These are phyloP conservation scores for Spheniscus humboldti DNA, from an alignment of 2,797 vertebrate genomes.

Conservation along the genomic window DNA sequence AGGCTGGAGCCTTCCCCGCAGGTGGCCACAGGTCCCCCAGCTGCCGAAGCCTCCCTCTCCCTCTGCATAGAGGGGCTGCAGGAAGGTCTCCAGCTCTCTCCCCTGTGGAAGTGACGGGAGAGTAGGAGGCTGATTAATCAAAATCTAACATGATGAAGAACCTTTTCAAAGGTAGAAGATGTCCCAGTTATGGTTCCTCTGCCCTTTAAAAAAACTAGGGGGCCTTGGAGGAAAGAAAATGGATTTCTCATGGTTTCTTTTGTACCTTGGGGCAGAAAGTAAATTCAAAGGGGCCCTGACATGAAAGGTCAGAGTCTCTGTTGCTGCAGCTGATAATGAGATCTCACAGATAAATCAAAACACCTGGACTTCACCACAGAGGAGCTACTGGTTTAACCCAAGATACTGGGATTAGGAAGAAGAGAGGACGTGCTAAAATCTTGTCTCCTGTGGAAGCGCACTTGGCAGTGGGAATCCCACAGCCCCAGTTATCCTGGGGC, in stretches of 20 bases:
- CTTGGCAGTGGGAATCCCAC: background rate
- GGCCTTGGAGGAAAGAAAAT: constrained; percentile 26
- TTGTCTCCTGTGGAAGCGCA: background rate
- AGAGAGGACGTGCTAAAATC: background rate
- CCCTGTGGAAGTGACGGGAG: background rate
- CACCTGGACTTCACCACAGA: background rate
- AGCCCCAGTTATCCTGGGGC: rapidly evolving
- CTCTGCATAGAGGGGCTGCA: background rate
- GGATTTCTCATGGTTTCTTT: constrained; percentile 26
- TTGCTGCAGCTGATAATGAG: constrained; percentile 44
- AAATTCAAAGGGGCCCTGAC: constrained; percentile 53
- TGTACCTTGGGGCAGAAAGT: constrained; percentile 30
- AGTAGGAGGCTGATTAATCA: background rate
- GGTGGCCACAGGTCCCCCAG: background rate
- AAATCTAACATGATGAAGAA: background rate
- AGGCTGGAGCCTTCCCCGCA: background rate
- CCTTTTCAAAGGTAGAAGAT: background rate
- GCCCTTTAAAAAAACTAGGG: constrained; percentile 16
- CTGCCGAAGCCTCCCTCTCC: rapidly evolving
- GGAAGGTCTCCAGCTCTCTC: rapidly evolving
- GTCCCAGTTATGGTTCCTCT: background rate
- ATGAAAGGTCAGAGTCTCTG: constrained; percentile 37
- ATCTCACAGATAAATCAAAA: constrained; percentile 47
- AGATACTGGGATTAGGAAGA: background rate
- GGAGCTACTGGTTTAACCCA: background rate